Evolutionary conservation across 2,888 invertebrate genomes (phyloP).

Genomic region (Terebella lapidaria): DNA sequence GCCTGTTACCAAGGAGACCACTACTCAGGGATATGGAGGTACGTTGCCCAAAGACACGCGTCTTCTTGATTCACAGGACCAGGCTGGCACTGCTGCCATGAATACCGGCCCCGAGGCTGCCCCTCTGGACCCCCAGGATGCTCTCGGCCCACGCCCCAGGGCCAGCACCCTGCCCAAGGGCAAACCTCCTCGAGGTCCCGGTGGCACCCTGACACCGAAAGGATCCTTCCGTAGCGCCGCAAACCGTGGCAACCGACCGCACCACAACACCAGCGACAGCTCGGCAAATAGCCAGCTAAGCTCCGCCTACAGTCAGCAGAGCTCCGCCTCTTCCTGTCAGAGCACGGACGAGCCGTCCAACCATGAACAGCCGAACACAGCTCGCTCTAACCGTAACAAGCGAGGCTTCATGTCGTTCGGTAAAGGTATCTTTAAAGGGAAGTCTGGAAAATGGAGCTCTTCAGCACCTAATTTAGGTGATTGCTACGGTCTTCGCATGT

Average conservation of each 20-base stretch:
- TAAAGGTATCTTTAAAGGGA: conserved; percentile 57
- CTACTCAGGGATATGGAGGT: conserved; percentile 1
- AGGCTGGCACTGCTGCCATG: no score
- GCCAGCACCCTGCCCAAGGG: conserved; percentile 3
- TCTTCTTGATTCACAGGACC: neutral
- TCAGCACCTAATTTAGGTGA: conserved; percentile 90
- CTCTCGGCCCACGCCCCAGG: neutral
- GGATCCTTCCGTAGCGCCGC: neutral
- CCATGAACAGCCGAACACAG: no score
- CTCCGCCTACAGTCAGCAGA: neutral
- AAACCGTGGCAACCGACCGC: neutral
- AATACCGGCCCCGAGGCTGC: no score
- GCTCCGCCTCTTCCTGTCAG: neutral
- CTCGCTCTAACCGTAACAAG: conserved; percentile 7
- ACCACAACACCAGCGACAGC: neutral
- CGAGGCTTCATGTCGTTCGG: conserved; percentile 53
- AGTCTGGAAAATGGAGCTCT: conserved; percentile 66
- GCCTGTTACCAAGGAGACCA: no score
- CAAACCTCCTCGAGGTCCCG: neutral
- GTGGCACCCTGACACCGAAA: neutral
- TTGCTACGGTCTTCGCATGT: conserved; percentile 19
- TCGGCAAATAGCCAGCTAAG: no score
- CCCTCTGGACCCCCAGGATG: no score
- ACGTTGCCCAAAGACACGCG: conserved; percentile 3
- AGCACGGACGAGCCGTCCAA: no score